These are phyloP conservation scores for Verasper variegatus DNA, from an alignment of 2,113 vertebrate species.

Conservation along the genomic window DNA sequence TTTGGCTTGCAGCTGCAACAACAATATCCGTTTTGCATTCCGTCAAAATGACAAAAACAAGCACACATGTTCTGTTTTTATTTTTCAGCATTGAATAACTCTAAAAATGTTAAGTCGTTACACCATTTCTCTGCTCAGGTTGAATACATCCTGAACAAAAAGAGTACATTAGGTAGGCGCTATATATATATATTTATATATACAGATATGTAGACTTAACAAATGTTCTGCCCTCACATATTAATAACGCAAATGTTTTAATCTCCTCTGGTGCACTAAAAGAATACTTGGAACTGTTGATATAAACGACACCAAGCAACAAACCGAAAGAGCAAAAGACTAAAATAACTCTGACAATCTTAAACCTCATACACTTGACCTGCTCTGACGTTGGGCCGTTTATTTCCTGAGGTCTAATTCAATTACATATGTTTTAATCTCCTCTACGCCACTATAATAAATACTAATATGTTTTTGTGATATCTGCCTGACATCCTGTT, in stretches of 20 bases:
- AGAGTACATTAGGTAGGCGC: too few relatives aligned
- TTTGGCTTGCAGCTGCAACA: conserved; percentile 9
- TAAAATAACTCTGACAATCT: not conserved
- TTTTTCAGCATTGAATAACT: too few relatives aligned
- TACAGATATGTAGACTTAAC: not conserved
- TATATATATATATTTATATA: too few relatives aligned
- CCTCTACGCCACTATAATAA: not conserved
- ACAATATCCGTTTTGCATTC: not conserved
- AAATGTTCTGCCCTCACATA: not conserved
- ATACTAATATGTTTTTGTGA: not conserved
- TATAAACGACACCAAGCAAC: not conserved
- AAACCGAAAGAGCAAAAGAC: conserved; percentile 1
- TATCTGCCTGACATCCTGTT: not conserved
- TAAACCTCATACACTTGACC: not conserved
- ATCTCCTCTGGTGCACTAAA: not conserved
- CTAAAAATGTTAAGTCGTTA: not conserved
- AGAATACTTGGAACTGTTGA: not conserved
- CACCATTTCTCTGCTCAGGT: not conserved
- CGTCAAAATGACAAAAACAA: too few relatives aligned
- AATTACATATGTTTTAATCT: not conserved
- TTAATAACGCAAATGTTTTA: not conserved
- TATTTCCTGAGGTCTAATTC: conserved; percentile 15
- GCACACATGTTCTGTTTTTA: too few relatives aligned
- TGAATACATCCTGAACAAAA: too few relatives aligned
- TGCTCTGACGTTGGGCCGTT: not conserved